Percentiles rank a stretch among this genome's conserved stretches.
Conservation (phyloP, 2,888 invertebrate species). For the Mythimna pallens region DNA sequence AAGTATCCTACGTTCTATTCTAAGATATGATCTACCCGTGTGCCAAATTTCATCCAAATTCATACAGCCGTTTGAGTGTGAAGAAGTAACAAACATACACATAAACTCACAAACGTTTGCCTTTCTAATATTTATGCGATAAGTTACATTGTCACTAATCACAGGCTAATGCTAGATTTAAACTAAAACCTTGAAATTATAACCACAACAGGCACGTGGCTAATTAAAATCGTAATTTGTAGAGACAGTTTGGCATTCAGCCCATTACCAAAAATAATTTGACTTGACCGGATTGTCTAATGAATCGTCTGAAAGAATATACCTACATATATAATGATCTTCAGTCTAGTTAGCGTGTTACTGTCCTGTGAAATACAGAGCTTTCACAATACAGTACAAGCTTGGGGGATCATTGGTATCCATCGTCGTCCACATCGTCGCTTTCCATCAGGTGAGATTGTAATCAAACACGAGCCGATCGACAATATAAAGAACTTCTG, state of each 20-base stretch:
- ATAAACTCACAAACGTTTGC: too few relatives aligned
- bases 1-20: too few relatives aligned
- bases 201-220: conserved; percentile 4
- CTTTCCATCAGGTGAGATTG: too few relatives aligned
- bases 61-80: too few relatives aligned
- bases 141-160: neutral
- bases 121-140: too few relatives aligned
- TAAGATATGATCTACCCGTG: too few relatives aligned
- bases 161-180: neutral
- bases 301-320: neutral
- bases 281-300: conserved; percentile 20
- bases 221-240: neutral
- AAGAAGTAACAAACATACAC: neutral
- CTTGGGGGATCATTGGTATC: too few relatives aligned
- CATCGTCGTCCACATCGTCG: too few relatives aligned
- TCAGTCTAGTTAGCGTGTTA: neutral
- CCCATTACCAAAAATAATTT: conserved; percentile 29
- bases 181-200: conserved; percentile 24
- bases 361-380: neutral
- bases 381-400: too few relatives aligned
- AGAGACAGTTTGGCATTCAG: conserved; percentile 39
- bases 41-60: too few relatives aligned
- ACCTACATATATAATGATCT: neutral
- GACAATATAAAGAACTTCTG: too few relatives aligned
- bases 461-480: too few relatives aligned